Evolutionary conservation across 2,888 invertebrate species (phyloP).

Genomic region (Shargacucullia verbasci): DNA sequence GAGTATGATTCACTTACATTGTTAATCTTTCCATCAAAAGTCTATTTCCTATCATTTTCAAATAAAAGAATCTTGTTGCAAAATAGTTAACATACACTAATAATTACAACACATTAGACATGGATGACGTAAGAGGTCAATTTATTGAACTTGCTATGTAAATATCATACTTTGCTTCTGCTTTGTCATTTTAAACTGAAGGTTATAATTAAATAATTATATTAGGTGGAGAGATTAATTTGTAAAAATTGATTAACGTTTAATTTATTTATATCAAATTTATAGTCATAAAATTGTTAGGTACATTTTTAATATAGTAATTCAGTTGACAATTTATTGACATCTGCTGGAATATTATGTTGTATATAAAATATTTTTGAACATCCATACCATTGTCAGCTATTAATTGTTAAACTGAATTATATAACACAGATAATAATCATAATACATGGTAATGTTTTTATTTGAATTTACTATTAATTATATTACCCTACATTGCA

Average conservation of each 20-base stretch:
- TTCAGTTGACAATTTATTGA: constrained; percentile 43
- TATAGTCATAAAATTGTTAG: constrained; percentile 48
- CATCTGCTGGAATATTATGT: constrained; percentile 19
- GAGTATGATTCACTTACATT: not conserved
- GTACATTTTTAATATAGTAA: constrained; percentile 41
- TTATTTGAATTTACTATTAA: constrained; percentile 32
- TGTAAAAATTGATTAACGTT: constrained; percentile 49
- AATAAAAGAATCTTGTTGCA: constrained; percentile 2
- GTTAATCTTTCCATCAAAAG: not conserved
- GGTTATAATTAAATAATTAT: constrained; percentile 22
- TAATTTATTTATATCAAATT: constrained; percentile 56
- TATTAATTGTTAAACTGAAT: constrained; percentile 44
- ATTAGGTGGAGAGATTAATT: constrained; percentile 50
- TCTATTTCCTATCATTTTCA: not conserved
- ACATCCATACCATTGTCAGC: constrained; percentile 21
- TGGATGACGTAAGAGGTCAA: constrained; percentile 49
- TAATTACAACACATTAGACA: constrained; percentile 13
- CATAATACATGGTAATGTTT: constrained; percentile 45
- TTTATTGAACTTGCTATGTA: constrained; percentile 55
- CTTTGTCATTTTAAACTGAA: constrained; percentile 50
- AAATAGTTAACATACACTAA: constrained; percentile 6
- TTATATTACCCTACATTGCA: constrained; percentile 27
- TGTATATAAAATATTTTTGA: constrained; percentile 47
- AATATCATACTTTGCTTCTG: constrained; percentile 47
- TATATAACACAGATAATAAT: constrained; percentile 33